A percentile compares a stretch with the other conserved stretches of the same genome.
Evolutionary conservation across 2,113 vertebrate genomes (phyloP).

Genomic region (Osmerus mordax): DNA sequence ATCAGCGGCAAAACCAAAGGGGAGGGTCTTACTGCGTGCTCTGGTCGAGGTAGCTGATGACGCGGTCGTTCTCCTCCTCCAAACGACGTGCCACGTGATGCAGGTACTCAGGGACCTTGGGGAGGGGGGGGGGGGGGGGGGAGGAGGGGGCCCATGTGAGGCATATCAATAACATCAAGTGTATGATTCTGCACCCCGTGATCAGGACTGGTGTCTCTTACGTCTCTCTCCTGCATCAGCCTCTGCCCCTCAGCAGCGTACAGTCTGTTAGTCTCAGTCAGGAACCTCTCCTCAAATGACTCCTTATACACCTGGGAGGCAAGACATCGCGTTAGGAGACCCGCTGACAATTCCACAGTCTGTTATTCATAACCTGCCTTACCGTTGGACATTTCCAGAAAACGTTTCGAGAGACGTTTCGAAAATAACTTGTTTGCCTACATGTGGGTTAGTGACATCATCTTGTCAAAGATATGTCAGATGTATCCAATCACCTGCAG

Average conservation of each 20-base stretch:
- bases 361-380: too few species aligned
- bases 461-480: background rate
- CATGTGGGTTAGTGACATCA: too few species aligned
- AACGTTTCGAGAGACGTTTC: background rate
- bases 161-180: background rate
- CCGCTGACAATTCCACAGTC: too few species aligned
- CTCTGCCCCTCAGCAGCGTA: slow-evolving; percentile 95
- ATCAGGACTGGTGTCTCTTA: slow-evolving; percentile 56
- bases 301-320: slow-evolving; percentile 90
- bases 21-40: slow-evolving; percentile 84
- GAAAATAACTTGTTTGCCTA: background rate
- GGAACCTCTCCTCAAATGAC: slow-evolving; percentile 93
- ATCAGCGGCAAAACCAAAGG: background rate
- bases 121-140: background rate
- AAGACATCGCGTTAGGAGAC: background rate
- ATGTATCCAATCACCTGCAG: slow-evolving; percentile 79
- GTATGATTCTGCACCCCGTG: background rate
- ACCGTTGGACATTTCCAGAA: too few species aligned
- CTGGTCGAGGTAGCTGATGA: slow-evolving; percentile 86
- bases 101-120: slow-evolving; percentile 78
- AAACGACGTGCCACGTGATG: slow-evolving; percentile 96
- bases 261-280: slow-evolving; percentile 93
- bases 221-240: slow-evolving; percentile 98
- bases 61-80: slow-evolving; percentile 96
- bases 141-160: too few species aligned